Evolutionary conservation across 1,140 invertebrate genomes (phyloP).

Genomic region (Drosophila aff.): DNA sequence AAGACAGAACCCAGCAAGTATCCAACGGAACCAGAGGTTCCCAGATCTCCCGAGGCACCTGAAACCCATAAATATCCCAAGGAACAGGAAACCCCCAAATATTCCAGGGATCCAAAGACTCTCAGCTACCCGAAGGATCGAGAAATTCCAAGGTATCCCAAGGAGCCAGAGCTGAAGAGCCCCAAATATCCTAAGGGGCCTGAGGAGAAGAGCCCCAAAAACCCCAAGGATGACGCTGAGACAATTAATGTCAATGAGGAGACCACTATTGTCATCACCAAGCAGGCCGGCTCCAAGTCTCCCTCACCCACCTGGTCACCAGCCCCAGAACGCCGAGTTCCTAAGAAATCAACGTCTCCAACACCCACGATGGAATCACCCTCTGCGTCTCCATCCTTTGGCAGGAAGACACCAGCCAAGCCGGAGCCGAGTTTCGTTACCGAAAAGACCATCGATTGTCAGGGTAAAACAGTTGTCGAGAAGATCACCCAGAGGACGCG

Average conservation of each 20-base stretch:
- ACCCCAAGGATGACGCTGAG: slow-evolving; percentile 44
- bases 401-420: slow-evolving; percentile 3
- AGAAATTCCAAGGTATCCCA: slow-evolving; percentile 5
- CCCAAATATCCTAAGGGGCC: slow-evolving; percentile 1
- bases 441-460: slow-evolving; percentile 64
- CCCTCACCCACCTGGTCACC: slow-evolving; percentile 42
- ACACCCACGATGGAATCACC: slow-evolving; percentile 1
- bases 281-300: slow-evolving; percentile 49
- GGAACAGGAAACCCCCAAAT: not conserved
- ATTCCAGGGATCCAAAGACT: slow-evolving; percentile 1
- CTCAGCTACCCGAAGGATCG: not conserved
- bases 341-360: slow-evolving; percentile 13
- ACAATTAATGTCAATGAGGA: slow-evolving; percentile 47
- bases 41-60: slow-evolving; percentile 14
- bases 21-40: not conserved
- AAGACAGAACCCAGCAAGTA: not conserved
- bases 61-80: slow-evolving; percentile 1
- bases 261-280: slow-evolving; percentile 54
- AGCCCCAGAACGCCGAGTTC: slow-evolving; percentile 37
- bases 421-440: slow-evolving; percentile 48
- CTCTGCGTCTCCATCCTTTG: not conserved
- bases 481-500: slow-evolving; percentile 16
- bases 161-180: not conserved
- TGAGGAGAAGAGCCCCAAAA: not conserved
- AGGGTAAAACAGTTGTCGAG: slow-evolving; percentile 44